Evolutionary conservation across 1,140 invertebrate species (phyloP), one percentile per base, ranked within the genome.

Genomic region (Pogonognathellus flavescens): DNA sequence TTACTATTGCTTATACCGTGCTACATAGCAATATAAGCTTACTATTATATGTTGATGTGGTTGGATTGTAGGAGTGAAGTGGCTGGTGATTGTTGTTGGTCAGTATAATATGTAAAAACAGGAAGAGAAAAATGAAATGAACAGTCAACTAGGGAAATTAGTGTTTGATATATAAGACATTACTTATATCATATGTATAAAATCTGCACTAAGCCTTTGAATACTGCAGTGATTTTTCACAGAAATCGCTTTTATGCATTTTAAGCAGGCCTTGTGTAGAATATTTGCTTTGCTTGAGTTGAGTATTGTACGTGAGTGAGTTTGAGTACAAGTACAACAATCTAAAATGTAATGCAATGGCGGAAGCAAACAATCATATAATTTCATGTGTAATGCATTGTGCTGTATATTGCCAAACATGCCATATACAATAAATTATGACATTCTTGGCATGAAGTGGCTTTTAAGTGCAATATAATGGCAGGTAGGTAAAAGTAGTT

Each of bases 401-500:
- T 41, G 6, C 31, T 41, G 31, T 41, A 41, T 41, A 41, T 41
- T 41, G 31, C 31, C 31, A 41, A 41, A 41, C 31, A 41, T 41
- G 6, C 20, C 11, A 62, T 22, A 41, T 41, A 41, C 7, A 62
- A 18, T 62, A 13, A 25, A 18, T 62, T 62, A 62, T 62, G 60
- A 22, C 60, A 62, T 62, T 4, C 60, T 25, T 62, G 60, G 16
- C 53, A 55, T 55, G 53, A 14, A 55, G 11, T 55, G 11, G 53
- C 8, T 8, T 31, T 62, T 62, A 62, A 18, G 7, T 25, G 60
- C 20, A 18, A 62, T 4, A 60, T 41, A 18, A 25, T 20, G 18
- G n/a, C 14, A 16, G 25, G 62, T 66, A 66, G 25, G 62, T 66
- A 66, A 66, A 66, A 66, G 62, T 66, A 25, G 62, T 66, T 66